Conservation (phyloP, 2,888 invertebrate species). For the Amblyteles armatorius region DNA sequence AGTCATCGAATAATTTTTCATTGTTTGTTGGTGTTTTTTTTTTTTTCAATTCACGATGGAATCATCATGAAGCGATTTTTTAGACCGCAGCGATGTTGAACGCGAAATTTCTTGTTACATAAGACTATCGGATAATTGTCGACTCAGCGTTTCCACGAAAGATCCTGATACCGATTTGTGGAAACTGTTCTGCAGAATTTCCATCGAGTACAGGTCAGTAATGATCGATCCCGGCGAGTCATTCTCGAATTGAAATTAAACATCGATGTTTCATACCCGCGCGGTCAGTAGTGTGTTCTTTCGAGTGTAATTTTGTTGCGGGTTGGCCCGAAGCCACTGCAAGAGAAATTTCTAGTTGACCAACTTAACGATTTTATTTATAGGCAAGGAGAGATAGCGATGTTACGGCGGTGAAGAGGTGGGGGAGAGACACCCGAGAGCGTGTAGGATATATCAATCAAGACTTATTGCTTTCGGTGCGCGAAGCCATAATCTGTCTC, state of each 20-base stretch:
- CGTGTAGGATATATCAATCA: conserved; percentile 30
- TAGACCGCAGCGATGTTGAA: background rate
- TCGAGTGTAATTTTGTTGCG: conserved; percentile 22
- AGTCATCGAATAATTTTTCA: background rate
- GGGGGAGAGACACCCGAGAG: background rate
- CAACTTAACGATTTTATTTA: conserved; percentile 64
- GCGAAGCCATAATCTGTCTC: conserved; percentile 24
- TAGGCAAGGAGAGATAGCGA: conserved; percentile 43
- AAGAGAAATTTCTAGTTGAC: conserved; percentile 66
- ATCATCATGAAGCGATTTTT: no score
- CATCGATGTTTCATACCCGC: conserved; percentile 26
- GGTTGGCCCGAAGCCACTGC: conserved; percentile 56
- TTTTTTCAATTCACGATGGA: background rate
- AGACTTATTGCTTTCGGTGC: conserved; percentile 42
- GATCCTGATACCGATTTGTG: background rate
- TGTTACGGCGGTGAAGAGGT: background rate
- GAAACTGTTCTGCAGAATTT: conserved; percentile 42
- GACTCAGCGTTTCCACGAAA: conserved; percentile 45
- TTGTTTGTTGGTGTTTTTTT: background rate
- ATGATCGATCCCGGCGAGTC: conserved; percentile 50
- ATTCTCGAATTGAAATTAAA: conserved; percentile 55
- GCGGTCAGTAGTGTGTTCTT: conserved; percentile 12
- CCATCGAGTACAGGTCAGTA: conserved; percentile 45
- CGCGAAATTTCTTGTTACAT: background rate
- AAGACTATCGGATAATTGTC: conserved; percentile 17